Percentiles rank a stretch among this genome's conserved stretches.
These are phyloP conservation scores for Miniopterus natalensis DNA, from an alignment of 2,113 vertebrate genomes.

Conservation along the genomic window DNA sequence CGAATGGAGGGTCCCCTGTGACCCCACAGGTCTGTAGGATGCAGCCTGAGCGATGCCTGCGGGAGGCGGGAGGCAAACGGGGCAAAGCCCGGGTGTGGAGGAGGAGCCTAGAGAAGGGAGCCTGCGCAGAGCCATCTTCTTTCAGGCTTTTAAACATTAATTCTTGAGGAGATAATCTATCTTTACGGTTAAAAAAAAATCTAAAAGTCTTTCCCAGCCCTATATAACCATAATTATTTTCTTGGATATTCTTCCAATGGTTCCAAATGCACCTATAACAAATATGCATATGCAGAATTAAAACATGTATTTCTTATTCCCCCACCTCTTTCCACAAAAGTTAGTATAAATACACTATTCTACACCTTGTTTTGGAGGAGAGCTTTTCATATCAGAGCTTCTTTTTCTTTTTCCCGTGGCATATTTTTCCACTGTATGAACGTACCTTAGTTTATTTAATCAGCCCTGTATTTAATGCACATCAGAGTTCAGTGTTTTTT, in stretches of 20 bases:
- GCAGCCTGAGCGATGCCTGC: background rate
- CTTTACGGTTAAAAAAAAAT: background rate
- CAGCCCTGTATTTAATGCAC: background rate
- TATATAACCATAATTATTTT: background rate
- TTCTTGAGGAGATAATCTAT: background rate
- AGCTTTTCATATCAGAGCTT: background rate
- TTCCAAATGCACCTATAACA: background rate
- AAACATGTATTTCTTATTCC: background rate
- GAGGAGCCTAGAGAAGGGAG: background rate
- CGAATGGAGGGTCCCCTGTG: background rate
- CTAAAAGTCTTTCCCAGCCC: background rate
- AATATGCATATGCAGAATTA: background rate
- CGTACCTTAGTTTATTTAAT: background rate
- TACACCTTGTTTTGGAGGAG: background rate
- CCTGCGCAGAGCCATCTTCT: background rate
- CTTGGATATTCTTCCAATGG: background rate
- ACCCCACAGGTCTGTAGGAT: background rate
- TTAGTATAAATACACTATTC: background rate
- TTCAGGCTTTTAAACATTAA: background rate
- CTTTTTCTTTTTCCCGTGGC: background rate
- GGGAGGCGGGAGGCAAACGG: background rate
- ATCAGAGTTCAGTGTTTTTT: background rate
- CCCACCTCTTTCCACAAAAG: background rate
- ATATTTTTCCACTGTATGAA: background rate
- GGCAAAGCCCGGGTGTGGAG: background rate